Base-by-base conservation (phyloP, 64 coral and sea anemone species). In the Montipora sp. region DNA sequence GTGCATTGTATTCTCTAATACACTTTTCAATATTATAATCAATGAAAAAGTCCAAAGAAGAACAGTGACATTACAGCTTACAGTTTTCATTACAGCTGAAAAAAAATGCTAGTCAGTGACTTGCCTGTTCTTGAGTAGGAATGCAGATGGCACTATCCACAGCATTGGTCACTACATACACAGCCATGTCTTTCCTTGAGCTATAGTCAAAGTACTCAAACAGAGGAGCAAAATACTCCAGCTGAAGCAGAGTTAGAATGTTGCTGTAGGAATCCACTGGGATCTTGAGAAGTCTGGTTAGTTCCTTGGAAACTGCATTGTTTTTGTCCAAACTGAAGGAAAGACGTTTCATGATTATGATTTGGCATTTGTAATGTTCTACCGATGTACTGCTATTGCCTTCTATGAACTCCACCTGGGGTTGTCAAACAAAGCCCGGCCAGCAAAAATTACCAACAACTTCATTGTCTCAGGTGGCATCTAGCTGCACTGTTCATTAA, bases 231-330 rank as follows among this genome's bases (percentile, higher is more conserved):
- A 99, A 99, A 68, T 96, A 83, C 21, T 96, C 77, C 76, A 99
- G 89, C 80, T 99, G 84, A 15, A 99, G 86, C 3, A 99, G 89
- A 11, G 90, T 99, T 19, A 99, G 51, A 8, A 99, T 83, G 71
- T 99, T 96, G 85, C 84, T 99, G 92, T 99, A 99, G 22, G 98
- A 96, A 89, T 99, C 98, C 3, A 99, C 94, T 74, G 98, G 98
- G 36, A 96, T 96, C 89, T 99, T 99, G 11, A 99, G 59, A 50
- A 99, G 65, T 78, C 88, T 95, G 22, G 95, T 96, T 65, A 99
- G 85, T 51, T 99, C 98, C 69, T 95, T 95, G 1, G 98, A 99
- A 47, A 99, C 92, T 80, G 98, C 94, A 91, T 96, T 96, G 75
- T 94, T 99, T 75, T 96, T 96, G 83, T 99, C 98, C 88, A 99